phyloP scores from a whole-genome alignment of 2,888 invertebrate species.

The Phyto melanocephala region DNA sequence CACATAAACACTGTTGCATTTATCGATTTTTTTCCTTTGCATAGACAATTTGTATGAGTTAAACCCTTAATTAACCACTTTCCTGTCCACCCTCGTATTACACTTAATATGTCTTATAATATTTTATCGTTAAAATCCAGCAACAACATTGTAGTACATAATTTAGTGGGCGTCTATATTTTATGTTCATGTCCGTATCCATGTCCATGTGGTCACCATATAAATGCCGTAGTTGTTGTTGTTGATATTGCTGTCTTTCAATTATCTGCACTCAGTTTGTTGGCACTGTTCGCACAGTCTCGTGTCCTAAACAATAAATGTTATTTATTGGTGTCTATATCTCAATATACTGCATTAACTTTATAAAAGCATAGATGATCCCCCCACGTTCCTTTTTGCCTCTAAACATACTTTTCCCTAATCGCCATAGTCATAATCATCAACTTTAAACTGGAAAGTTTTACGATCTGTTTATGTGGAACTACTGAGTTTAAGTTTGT shows the following conservation, averaged over 20 bases:
- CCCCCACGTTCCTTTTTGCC: background rate
- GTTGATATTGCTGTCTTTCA: background rate
- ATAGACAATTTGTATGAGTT: no score
- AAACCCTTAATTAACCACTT: no score
- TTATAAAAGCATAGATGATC: no score
- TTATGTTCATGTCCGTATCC: constrained; percentile 42
- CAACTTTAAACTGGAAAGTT: constrained; percentile 48
- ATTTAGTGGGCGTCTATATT: constrained; percentile 53
- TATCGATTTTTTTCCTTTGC: no score
- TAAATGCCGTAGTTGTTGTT: background rate
- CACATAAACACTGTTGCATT: no score
- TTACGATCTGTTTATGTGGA: constrained; percentile 61
- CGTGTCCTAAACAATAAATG: constrained; percentile 59
- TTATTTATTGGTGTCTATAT: constrained; percentile 57
- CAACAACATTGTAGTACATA: constrained; percentile 6
- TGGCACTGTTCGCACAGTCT: constrained; percentile 34
- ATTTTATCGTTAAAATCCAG: constrained; percentile 6
- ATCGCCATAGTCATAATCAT: constrained; percentile 12
- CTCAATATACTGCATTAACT: background rate
- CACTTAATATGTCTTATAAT: background rate
- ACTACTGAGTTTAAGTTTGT: constrained; percentile 40
- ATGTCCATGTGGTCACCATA: constrained; percentile 41
- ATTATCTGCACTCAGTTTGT: constrained; percentile 15
- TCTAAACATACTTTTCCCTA: background rate
- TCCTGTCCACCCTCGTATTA: background rate